These are phyloP conservation scores for Tholera decimalis DNA, from an alignment of 2,888 invertebrate genomes.

Conservation along the genomic window DNA sequence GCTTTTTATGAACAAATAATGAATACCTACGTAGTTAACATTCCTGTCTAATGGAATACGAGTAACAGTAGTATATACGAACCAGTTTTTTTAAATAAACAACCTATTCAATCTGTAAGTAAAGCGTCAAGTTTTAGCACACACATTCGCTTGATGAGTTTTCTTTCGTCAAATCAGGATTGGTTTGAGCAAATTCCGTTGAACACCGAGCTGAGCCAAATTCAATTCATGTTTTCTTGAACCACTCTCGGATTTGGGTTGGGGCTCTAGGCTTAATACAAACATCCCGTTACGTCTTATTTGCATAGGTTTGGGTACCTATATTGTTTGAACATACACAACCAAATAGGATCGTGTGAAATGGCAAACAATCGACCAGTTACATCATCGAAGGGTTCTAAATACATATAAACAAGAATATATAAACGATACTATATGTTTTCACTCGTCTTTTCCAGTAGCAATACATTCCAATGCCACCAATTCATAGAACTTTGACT, in stretches of 20 bases:
- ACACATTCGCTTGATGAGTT: background rate
- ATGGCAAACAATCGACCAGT: conserved; percentile 28
- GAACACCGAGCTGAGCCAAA: conserved; percentile 20
- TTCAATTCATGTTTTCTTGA: conserved; percentile 46
- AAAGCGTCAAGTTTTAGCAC: conserved; percentile 4
- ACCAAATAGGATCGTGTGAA: conserved; percentile 31
- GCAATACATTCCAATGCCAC: too few species aligned
- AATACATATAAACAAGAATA: background rate
- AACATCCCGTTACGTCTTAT: conserved; percentile 39
- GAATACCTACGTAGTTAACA: too few species aligned
- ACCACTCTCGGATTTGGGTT: conserved; percentile 30
- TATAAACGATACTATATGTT: background rate
- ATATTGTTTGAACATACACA: conserved; percentile 21
- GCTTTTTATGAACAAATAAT: too few species aligned
- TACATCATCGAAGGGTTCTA: conserved; percentile 5
- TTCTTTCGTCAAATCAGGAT: background rate
- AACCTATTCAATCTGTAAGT: too few species aligned
- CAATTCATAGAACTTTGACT: too few species aligned
- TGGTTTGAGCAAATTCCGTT: conserved; percentile 1
- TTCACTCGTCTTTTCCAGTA: background rate
- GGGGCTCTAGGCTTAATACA: conserved; percentile 26
- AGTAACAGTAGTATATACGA: too few species aligned
- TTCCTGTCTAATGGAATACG: too few species aligned
- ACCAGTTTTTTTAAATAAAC: too few species aligned
- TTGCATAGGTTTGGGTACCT: conserved; percentile 39